Base-by-base conservation (phyloP, 2,888 invertebrate genomes). In the Glyphotaelius pellucidus region DNA sequence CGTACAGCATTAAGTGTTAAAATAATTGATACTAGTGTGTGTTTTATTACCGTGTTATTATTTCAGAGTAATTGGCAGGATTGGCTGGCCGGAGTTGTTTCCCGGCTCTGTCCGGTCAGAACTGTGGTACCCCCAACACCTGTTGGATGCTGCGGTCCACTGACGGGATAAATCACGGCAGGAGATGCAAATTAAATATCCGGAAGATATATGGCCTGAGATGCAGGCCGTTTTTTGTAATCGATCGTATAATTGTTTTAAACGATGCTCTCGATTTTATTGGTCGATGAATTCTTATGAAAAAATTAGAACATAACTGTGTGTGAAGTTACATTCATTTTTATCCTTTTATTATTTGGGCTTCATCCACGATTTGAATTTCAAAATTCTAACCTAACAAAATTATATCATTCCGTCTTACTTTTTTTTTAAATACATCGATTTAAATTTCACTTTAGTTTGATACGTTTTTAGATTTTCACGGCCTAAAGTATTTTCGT, bases 151-250 rank as follows among this genome's bases (percentile, higher is more conserved):
- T 67, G 67, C 67, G 67, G 25, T 67, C 67, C 67, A 67, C 67
- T 67, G 67, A 35, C 83, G 25, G 83, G 35, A 83, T 83, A 83
- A 83, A 83, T 83, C 83, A 35, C 83, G 25, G 83, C 35, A 4
- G 83, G 83, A 83, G 83, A 83, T 83, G 83, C 83, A 83, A 83
- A 83, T 83, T 83, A 83, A 83, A 83, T 83, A 83, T 25, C 35
- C 83, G 83, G 35, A 19, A 83, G 83, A 83, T 83, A 83, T 83
- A 83, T 83, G 25, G 4, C 83, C 83, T 19, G 35, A 32, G 83
- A 32, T 35, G 83, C 83, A 83, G 35, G 25, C 83, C 25, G 32
- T 38, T 83, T 83, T 83, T 31, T 83, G 83, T 35, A 83, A 83
- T 83, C 83, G 35, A 83, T 83, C 83, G 32, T 38, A 83, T 35